Percentiles rank a stretch among this genome's conserved stretches.
These are phyloP conservation scores for Dryoscopus gambensis DNA, from an alignment of 2,113 vertebrate species.

Conservation along the genomic window DNA sequence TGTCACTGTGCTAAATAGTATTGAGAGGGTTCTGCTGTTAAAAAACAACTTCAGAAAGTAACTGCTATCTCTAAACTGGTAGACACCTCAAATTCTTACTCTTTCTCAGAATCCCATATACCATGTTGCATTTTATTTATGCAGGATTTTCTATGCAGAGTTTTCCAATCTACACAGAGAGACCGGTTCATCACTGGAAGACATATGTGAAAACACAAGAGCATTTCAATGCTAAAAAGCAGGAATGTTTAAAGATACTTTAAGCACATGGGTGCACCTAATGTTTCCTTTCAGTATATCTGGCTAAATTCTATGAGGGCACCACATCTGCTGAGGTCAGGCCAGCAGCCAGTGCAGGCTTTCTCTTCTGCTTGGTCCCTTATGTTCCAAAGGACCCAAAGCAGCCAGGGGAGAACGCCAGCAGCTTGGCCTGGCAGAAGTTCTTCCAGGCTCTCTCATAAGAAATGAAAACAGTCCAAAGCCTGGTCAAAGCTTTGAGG, in stretches of 20 bases:
- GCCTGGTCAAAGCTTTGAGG: conserved; percentile 49
- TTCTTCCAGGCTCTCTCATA: not conserved
- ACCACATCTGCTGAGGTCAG: not conserved
- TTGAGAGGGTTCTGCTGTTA: not conserved
- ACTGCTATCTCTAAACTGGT: not conserved
- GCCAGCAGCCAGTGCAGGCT: not conserved
- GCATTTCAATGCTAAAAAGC: not conserved
- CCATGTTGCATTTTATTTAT: not conserved
- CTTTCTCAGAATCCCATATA: not conserved
- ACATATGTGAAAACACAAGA: conserved; percentile 13
- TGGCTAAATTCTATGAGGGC: not conserved
- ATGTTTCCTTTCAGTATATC: not conserved
- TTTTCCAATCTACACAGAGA: not conserved
- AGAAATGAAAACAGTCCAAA: conserved; percentile 46
- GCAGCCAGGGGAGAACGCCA: conserved; percentile 10
- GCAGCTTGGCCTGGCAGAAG: not conserved
- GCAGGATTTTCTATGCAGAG: not conserved
- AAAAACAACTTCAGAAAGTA: not conserved
- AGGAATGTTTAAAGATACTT: not conserved
- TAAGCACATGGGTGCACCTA: not conserved
- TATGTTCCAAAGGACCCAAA: not conserved
- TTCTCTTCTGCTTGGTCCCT: not conserved
- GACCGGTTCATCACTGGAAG: not conserved
- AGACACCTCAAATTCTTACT: not conserved
- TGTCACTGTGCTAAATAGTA: not conserved